phyloP scores from a whole-genome alignment of 1,140 invertebrate species.

The Drosophila tsacasi region DNA sequence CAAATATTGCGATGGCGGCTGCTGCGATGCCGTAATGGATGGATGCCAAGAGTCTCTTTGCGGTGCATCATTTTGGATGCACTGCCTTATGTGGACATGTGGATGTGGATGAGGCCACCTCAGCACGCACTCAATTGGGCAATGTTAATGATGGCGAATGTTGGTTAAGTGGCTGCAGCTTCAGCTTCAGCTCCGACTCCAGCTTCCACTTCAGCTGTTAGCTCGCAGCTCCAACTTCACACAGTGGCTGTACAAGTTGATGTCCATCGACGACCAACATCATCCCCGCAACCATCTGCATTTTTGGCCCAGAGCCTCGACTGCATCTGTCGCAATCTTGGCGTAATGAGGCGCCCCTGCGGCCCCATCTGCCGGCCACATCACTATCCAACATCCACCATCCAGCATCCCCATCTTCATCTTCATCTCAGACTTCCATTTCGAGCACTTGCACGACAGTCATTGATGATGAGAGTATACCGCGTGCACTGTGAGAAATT shows the following conservation, averaged over 20 bases:
- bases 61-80: constrained; percentile 15
- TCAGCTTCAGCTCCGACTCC: constrained; percentile 9
- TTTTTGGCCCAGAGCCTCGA: constrained; percentile 36
- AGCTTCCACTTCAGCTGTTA: constrained; percentile 10
- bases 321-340: constrained; percentile 70
- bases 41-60: constrained; percentile 11
- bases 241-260: constrained; percentile 21
- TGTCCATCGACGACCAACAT: constrained; percentile 31
- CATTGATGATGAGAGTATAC: constrained; percentile 41
- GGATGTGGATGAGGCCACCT: constrained; percentile 34
- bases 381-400: neutral
- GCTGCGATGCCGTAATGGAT: constrained; percentile 25
- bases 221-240: constrained; percentile 16
- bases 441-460: constrained; percentile 50
- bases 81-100: constrained; percentile 20
- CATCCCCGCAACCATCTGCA: constrained; percentile 29
- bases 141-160: constrained; percentile 61
- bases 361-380: constrained; percentile 12
- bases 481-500: constrained; percentile 12
- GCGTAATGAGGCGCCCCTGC: constrained; percentile 61
- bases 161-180: constrained; percentile 61
- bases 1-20: constrained; percentile 2
- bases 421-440: constrained; percentile 23
- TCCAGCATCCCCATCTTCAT: constrained; percentile 10
- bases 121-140: constrained; percentile 63